Evolutionary conservation across 2,797 vertebrate species (phyloP).

Genomic region (Periparus ater): DNA sequence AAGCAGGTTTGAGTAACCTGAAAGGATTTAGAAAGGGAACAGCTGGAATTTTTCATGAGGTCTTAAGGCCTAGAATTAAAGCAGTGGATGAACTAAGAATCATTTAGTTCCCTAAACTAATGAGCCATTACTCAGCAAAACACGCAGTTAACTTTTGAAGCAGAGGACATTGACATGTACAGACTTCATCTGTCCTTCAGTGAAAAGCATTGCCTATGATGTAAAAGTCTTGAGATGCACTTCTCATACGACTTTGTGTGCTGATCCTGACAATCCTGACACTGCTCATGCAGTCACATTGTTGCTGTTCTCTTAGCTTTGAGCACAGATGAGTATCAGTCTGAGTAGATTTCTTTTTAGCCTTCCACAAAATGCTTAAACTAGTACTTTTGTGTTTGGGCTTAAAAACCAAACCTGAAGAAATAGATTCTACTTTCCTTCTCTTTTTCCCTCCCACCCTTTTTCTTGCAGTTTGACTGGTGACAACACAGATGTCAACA

Average conservation of each 20-base stretch:
- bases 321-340: not conserved
- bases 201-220: not conserved
- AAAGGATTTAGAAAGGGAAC: not conserved
- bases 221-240: not conserved
- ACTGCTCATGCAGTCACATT: not conserved
- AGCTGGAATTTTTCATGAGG: not conserved
- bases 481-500: not conserved
- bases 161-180: not conserved
- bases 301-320: not conserved
- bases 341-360: constrained; percentile 28
- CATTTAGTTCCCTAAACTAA: not conserved
- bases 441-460: not conserved
- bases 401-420: constrained; percentile 31
- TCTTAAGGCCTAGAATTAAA: not conserved
- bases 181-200: not conserved
- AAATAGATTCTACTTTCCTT: not conserved
- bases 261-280: not conserved
- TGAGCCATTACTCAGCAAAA: not conserved
- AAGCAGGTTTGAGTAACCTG: not conserved
- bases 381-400: not conserved
- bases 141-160: not conserved
- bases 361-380: not conserved
- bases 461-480: not conserved
- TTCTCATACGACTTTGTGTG: not conserved
- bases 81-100: not conserved